Evolutionary conservation across 2,888 invertebrate genomes (phyloP), one percentile per base, ranked within the genome.

Genomic region (Masnerella sp.): DNA sequence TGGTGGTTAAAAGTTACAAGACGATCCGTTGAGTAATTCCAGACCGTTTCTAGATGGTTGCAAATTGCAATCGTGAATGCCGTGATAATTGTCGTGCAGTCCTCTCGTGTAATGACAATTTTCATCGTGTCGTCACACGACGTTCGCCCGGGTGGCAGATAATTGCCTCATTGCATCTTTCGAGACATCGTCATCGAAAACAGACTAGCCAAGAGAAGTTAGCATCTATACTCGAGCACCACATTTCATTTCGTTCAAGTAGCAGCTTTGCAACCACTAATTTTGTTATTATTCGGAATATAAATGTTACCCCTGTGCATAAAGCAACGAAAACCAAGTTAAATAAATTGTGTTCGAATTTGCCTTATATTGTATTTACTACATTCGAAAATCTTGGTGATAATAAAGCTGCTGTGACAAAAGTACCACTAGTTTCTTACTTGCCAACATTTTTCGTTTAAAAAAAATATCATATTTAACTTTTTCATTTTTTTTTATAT

Each of bases 1-100:
- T 82, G 83, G 85, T 83, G 84, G 83, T 85, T 84, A 84, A 85
- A 85, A 85, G 85, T 86, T 85, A 84, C 85, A 84, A 84, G 86
- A 86, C 82, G 83, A 85, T 85, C 82, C 83, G 85, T 86, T 85
- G 86, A 83, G 85, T 84, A 85, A 85, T 85, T 84, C 85, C 80
- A 84, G 83, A 84, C 83, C 82, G 84, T 85, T 85, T 84, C 84
- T 83, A 83, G 85, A 84, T 83, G 83, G 80, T 83, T 81, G 83
- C 82, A 83, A 85, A 86, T 86, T 84, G 84, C 83, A 85, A 85
- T 85, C 84, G 84, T 83, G 83, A 84, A 84, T 83, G 81, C 82
- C 76, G 85, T 81, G 86, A 87, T 86, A 85, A 87, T 87, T 86
- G 85, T 86, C 84, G 83, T 82, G 81, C 80, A 80, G 80, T 81